Percentiles rank a stretch among this genome's conserved stretches.
These are phyloP conservation scores for Pteronotus mesoamericanus DNA, from an alignment of 2,797 vertebrate species.

Conservation along the genomic window DNA sequence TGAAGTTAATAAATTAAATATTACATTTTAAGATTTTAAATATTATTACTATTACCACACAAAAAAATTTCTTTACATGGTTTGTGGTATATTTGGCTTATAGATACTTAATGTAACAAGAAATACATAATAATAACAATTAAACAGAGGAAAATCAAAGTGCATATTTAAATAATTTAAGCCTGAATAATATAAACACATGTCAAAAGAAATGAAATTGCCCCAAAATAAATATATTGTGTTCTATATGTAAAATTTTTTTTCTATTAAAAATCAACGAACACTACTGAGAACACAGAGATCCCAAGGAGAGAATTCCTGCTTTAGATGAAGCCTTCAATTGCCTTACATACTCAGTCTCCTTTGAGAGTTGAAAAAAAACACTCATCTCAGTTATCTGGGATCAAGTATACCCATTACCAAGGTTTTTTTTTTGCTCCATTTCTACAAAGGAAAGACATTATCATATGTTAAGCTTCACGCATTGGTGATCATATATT, in stretches of 20 bases:
- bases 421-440: not conserved
- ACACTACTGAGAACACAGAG: not conserved
- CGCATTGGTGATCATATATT: not conserved
- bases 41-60: not conserved
- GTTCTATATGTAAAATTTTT: not conserved
- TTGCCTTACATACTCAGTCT: fast-evolving
- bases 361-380: not conserved
- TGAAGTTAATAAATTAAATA: constrained; percentile 35
- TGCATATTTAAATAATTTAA: not conserved
- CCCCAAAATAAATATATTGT: not conserved
- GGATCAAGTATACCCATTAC: not conserved
- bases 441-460: not conserved
- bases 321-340: not conserved
- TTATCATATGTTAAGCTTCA: fast-evolving
- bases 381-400: fast-evolving
- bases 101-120: too few relatives aligned
- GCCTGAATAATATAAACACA: not conserved
- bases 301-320: not conserved
- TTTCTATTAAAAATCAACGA: not conserved
- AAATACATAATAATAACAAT: not conserved
- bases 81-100: not conserved
- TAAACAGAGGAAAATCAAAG: not conserved
- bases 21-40: not conserved
- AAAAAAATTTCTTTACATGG: not conserved
- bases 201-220: not conserved